A percentile compares a stretch with the other conserved stretches of the same genome.
These are phyloP conservation scores for Pelagia noctiluca DNA, from an alignment of 30 jellyfish, hydroid and myxozoan species.

Conservation along the genomic window DNA sequence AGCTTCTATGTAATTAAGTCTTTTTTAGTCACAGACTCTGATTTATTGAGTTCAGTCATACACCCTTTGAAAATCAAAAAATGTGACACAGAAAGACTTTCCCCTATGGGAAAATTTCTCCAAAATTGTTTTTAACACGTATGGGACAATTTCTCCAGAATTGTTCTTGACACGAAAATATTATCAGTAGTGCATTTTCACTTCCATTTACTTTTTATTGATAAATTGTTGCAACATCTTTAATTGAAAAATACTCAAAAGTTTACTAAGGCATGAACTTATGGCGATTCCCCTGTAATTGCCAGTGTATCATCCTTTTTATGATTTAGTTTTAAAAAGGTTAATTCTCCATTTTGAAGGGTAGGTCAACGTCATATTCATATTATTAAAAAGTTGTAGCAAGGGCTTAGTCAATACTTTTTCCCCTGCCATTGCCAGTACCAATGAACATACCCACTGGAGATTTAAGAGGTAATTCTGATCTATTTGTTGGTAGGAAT, in stretches of 20 bases:
- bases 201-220: no score
- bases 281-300: background rate
- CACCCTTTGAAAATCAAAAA: constrained; percentile 22
- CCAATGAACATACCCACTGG: no score
- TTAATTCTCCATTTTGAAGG: no score
- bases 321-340: no score
- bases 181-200: background rate
- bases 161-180: background rate
- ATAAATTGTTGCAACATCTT: background rate
- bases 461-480: no score
- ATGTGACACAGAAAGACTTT: background rate
- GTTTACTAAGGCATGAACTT: background rate
- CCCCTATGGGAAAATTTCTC: background rate
- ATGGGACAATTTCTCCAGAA: no score
- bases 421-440: background rate
- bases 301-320: background rate
- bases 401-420: background rate
- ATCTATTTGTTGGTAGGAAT: no score
- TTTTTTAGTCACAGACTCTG: constrained; percentile 1
- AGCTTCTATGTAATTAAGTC: no score
- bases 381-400: background rate
- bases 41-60: constrained; percentile 13
- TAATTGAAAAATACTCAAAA: background rate
- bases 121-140: no score
- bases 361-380: background rate